These are phyloP conservation scores for Spinus pinus DNA, from an alignment of 2,797 vertebrate species.

Conservation along the genomic window DNA sequence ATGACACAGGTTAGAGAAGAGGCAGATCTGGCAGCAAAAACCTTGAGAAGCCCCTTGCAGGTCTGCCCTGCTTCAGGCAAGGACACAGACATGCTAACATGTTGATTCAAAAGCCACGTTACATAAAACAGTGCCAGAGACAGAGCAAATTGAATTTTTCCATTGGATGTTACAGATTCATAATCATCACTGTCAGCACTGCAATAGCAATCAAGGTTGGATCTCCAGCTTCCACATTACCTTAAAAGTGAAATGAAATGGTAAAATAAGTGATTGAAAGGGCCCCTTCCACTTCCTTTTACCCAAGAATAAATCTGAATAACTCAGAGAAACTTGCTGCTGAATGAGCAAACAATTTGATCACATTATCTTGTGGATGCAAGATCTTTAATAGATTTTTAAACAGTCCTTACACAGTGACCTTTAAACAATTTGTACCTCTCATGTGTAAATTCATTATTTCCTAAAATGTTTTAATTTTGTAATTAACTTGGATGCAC, in stretches of 20 bases:
- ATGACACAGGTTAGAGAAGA: rapidly evolving
- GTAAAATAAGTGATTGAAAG: neutral
- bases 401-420: neutral
- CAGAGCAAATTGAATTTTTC: neutral
- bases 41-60: rapidly evolving
- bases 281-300: neutral
- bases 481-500: neutral
- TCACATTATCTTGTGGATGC: neutral
- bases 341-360: neutral
- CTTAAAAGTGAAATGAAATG: neutral
- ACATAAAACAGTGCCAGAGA: neutral
- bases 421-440: conserved; percentile 11
- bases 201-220: neutral
- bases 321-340: neutral
- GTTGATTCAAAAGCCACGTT: neutral
- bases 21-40: neutral
- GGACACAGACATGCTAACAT: rapidly evolving
- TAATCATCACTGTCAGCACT: neutral
- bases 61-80: neutral
- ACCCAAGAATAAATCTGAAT: neutral
- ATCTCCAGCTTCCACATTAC: neutral
- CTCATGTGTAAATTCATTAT: conserved; percentile 26
- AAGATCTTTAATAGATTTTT: conserved; percentile 23
- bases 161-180: neutral
- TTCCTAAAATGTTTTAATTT: conserved; percentile 45